Evolutionary conservation across 2,888 invertebrate species (phyloP), one percentile per base, ranked within the genome.

Genomic region (Mesodorylaimus sp.): DNA sequence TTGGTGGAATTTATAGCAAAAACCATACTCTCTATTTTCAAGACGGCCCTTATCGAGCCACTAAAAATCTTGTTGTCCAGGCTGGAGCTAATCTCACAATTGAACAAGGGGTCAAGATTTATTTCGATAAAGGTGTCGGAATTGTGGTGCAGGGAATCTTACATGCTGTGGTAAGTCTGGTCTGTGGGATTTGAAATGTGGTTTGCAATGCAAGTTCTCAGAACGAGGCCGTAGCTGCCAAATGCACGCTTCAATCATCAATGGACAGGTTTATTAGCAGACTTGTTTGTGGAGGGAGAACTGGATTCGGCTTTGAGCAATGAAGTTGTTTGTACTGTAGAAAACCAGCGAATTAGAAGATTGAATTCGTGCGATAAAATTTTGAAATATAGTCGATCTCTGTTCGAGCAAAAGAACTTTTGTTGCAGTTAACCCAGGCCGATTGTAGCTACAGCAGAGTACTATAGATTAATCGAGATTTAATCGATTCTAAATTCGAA

Each of bases 121-220:
- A 80, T 59, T 88, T 95, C 68, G 81, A 83, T 3, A 84, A 91
- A 2, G 86, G 87, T 72, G 79, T 84, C 60, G 93, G 93, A 55
- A 79, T 97, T 64, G 88, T 86, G 27, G 82, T 95, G 43, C 77
- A 83, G 62, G 95, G 95, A 59, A 77, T 81, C 57, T 73, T 95
- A 28, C 77, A 78, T 52, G 91, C 91, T 50, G 77, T 83, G 77
- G 93, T 93, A 75, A 79, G 62, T 25, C 2, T 25, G 16, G 16
- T 56, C 59, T 57, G 51, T 39, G 50, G 45, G 21, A 16, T 16
- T 16, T 19, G 19, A n/a, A 13, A 36, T 10, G 13, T 19, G 36
- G 36, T 36, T 16, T 10, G 36, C n/a, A 10, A 36, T 10, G 36
- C 36, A 10, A 10, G 36, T 36, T 16, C 13, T 19, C 36, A 36